Percentiles rank a stretch among this genome's conserved stretches.
phyloP scores from a whole-genome alignment of 2,888 invertebrate species.

The Andrena haemorrhoa region DNA sequence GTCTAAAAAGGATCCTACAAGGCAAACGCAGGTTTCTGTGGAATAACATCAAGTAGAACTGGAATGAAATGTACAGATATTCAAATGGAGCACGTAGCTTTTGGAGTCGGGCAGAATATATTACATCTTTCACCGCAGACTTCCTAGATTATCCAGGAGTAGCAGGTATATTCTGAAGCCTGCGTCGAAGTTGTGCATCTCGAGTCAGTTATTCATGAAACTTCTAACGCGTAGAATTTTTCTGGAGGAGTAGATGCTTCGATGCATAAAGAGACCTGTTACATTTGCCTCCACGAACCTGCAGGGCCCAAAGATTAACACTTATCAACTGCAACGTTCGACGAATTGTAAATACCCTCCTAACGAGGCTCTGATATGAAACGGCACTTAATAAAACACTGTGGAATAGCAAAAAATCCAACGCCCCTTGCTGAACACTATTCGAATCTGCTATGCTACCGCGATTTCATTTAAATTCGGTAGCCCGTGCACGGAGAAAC shows the following conservation, averaged over 20 bases:
- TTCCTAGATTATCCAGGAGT: too few species aligned
- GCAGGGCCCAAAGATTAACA: not conserved
- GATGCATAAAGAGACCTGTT: not conserved
- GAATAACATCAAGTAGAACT: too few species aligned
- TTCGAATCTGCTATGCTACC: too few species aligned
- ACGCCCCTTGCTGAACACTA: not conserved
- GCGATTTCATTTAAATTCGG: too few species aligned
- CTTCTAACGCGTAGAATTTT: not conserved
- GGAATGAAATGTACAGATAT: too few species aligned
- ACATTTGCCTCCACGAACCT: not conserved
- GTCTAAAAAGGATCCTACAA: not conserved
- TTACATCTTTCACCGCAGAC: too few species aligned
- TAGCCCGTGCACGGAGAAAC: too few species aligned
- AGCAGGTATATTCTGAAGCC: too few species aligned
- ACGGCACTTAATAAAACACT: not conserved
- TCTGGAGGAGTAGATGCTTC: not conserved
- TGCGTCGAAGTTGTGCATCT: not conserved
- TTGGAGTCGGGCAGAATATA: too few species aligned
- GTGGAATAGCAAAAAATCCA: not conserved
- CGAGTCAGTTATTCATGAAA: not conserved
- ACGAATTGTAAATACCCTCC: conserved; percentile 11
- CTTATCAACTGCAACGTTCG: not conserved
- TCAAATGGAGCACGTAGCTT: too few species aligned
- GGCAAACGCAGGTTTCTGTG: too few species aligned
- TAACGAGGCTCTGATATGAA: conserved; percentile 8